These are phyloP conservation scores for Thinocorus orbignyianus DNA, from an alignment of 2,113 vertebrate species.

Conservation along the genomic window DNA sequence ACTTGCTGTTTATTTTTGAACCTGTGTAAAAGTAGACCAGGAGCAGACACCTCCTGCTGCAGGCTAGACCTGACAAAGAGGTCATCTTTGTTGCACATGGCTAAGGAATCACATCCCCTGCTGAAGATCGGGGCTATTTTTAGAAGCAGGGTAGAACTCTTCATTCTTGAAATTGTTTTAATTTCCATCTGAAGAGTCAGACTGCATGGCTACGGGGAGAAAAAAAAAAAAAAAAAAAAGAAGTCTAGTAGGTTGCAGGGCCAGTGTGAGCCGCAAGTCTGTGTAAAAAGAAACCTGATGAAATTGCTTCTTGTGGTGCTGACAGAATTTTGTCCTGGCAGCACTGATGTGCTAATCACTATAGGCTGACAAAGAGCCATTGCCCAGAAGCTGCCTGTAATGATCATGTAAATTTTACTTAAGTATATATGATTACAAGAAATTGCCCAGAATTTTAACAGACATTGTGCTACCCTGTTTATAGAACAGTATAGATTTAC, in stretches of 20 bases:
- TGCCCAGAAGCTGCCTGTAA: constrained; percentile 47
- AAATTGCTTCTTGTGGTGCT: constrained; percentile 64
- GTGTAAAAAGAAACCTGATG: constrained; percentile 55
- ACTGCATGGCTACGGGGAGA: not conserved
- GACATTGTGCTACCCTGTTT: constrained; percentile 61
- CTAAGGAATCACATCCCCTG: constrained; percentile 52
- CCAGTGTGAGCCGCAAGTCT: constrained; percentile 41
- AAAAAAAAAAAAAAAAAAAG: constrained; percentile 7
- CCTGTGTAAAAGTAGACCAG: constrained; percentile 60
- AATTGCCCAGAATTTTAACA: constrained; percentile 73
- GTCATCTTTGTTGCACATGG: constrained; percentile 73
- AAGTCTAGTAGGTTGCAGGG: not conserved
- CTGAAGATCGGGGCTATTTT: constrained; percentile 68
- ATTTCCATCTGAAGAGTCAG: constrained; percentile 70
- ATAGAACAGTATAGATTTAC: constrained; percentile 67
- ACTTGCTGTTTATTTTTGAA: constrained; percentile 71
- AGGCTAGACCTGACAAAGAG: constrained; percentile 72
- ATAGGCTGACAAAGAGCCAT: constrained; percentile 58
- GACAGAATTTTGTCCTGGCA: constrained; percentile 65
- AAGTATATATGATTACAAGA: constrained; percentile 72
- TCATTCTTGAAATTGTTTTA: constrained; percentile 75
- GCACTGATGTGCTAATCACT: constrained; percentile 46
- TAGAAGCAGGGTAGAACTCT: constrained; percentile 65
- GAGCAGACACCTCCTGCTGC: constrained; percentile 64
- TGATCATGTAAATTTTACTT: constrained; percentile 72